Evolutionary conservation across 2,113 vertebrate species (phyloP).

Genomic region (Campylomormyrus numenius): DNA sequence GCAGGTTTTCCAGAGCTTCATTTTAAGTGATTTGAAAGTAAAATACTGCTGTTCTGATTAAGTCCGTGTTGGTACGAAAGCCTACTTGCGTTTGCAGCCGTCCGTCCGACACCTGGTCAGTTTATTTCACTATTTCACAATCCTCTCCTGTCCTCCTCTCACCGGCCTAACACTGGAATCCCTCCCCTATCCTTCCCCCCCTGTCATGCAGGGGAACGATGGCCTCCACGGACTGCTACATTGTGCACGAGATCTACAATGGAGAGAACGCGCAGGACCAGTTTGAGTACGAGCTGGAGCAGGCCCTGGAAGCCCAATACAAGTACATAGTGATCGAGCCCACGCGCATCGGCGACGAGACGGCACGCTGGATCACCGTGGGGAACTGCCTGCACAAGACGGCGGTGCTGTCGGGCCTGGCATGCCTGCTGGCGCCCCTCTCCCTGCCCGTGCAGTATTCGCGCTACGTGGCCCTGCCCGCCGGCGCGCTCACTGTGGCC

Average conservation of each 20-base stretch:
- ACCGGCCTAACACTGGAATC: background rate
- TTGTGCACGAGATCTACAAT: constrained; percentile 97
- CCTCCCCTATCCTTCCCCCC: background rate
- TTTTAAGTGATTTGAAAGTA: background rate
- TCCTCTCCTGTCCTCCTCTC: background rate
- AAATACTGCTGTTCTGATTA: background rate
- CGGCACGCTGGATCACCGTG: constrained; percentile 92
- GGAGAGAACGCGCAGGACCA: constrained; percentile 97
- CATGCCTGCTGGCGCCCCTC: constrained; percentile 88
- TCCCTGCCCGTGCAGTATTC: constrained; percentile 82
- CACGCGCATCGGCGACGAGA: constrained; percentile 95
- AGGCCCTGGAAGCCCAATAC: constrained; percentile 95
- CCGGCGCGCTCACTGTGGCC: constrained; percentile 85
- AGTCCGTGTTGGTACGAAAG: background rate
- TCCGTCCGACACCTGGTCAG: background rate
- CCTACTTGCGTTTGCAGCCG: background rate
- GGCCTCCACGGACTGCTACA: constrained; percentile 93
- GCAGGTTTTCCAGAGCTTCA: background rate
- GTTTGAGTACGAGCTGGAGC: constrained; percentile 98
- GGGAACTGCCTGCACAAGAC: constrained; percentile 99
- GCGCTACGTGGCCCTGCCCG: constrained; percentile 86
- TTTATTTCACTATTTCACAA: background rate
- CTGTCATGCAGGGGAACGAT: constrained; percentile 72
- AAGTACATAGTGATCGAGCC: constrained; percentile 98
- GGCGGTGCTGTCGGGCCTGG: constrained; percentile 82